Percentiles rank a stretch among this genome's conserved stretches.
Evolutionary conservation across 1,140 invertebrate genomes (phyloP).

Genomic region (Trigoniulus corallinus): DNA sequence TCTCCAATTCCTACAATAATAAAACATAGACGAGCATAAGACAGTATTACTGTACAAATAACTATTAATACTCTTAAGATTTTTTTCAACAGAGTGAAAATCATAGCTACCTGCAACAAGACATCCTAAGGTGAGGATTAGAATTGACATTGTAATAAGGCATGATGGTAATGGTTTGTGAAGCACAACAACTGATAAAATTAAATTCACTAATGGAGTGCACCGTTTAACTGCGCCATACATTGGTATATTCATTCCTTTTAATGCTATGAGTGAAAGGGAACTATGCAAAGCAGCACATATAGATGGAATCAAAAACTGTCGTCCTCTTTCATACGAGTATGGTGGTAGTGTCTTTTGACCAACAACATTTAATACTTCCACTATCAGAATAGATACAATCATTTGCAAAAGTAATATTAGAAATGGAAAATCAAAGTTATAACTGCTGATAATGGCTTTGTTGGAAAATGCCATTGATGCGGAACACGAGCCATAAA

Average conservation of each 20-base stretch:
- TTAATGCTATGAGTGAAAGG: conserved; percentile 28
- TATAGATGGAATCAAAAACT: conserved; percentile 27
- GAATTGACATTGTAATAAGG: conserved; percentile 23
- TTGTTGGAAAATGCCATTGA: conserved; percentile 34
- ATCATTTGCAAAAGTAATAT: conserved; percentile 21
- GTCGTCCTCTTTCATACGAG: conserved; percentile 21
- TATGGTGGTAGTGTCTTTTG: conserved; percentile 21
- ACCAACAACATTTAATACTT: conserved; percentile 9
- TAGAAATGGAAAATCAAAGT: conserved; percentile 30
- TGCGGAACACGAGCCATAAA: conserved; percentile 29
- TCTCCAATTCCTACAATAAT: conserved; percentile 29
- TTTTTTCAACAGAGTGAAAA: neutral
- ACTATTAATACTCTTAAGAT: neutral
- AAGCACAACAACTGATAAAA: conserved; percentile 26
- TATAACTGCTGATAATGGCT: conserved; percentile 25
- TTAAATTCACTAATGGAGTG: conserved; percentile 30
- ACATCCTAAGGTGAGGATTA: conserved; percentile 28
- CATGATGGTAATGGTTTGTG: conserved; percentile 24
- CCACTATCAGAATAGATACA: conserved; percentile 8
- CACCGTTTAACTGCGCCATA: conserved; percentile 35
- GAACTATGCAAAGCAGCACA: conserved; percentile 31
- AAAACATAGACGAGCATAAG: neutral
- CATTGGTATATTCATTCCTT: conserved; percentile 36
- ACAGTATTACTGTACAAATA: neutral
- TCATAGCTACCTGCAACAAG: conserved; percentile 28